phyloP scores from a whole-genome alignment of 1,140 invertebrate genomes.

The Lucilia sericata region DNA sequence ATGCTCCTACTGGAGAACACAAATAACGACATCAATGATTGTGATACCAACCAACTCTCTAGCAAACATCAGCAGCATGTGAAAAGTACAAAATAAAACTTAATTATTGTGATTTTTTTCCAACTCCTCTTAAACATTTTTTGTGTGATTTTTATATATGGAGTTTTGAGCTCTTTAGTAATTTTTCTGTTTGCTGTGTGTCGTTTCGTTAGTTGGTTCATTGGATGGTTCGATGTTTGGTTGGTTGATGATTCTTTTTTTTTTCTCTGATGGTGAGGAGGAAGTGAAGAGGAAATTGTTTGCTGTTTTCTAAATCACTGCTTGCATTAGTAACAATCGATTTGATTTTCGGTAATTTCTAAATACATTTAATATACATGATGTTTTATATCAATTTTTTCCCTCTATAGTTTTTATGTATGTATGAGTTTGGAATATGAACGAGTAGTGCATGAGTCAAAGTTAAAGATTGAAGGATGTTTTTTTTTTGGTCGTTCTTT shows the following conservation, averaged over 20 bases:
- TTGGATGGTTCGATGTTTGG: not conserved
- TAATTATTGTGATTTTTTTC: slow-evolving; percentile 23
- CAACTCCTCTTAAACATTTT: not conserved
- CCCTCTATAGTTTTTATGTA: not conserved
- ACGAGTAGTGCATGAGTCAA: too few species aligned
- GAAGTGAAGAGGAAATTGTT: slow-evolving; percentile 36
- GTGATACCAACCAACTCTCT: not conserved
- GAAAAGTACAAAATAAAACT: not conserved
- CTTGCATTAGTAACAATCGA: slow-evolving; percentile 48
- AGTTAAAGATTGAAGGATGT: too few species aligned
- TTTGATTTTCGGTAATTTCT: slow-evolving; percentile 46
- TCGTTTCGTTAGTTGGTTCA: not conserved
- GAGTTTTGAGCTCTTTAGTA: not conserved
- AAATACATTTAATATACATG: slow-evolving; percentile 26
- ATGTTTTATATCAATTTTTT: not conserved
- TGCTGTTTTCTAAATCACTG: slow-evolving; percentile 48
- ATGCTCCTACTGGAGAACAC: not conserved
- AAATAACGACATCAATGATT: not conserved
- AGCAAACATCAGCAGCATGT: not conserved
- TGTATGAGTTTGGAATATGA: not conserved
- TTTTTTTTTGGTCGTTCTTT: too few species aligned
- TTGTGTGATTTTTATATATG: slow-evolving; percentile 12
- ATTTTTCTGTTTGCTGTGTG: slow-evolving; percentile 30
- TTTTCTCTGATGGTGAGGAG: not conserved
- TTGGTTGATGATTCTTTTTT: not conserved